Evolutionary conservation across 2,797 vertebrate species (phyloP), one percentile per base, ranked within the genome.

Genomic region (Cuculus canorus): DNA sequence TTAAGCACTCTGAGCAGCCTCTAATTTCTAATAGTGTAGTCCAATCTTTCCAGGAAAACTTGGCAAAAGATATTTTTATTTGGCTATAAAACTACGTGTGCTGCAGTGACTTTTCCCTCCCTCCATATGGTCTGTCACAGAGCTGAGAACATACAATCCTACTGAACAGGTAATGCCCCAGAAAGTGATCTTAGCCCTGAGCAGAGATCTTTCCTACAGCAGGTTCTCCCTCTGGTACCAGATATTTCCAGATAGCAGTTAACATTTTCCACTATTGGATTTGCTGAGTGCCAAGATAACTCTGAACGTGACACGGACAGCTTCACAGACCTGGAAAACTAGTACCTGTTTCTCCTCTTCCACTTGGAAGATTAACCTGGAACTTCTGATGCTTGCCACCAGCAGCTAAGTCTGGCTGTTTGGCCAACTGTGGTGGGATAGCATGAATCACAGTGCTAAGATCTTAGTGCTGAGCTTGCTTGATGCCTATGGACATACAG

Each of bases 321-420:
- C 52, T 90, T 77, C 71, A 66, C 5, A 80, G 88, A 88, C 82
- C 80, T 77, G 56, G 53, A 93, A 92, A 85, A 88, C 25, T n/a
- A 80, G 0, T 5, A 54, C 60, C 41, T 63, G 12, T 54, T 88
- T 76, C 68, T 87, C 69, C 64, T 72, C 60, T 80, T 92, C 52
- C 48, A 33, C 43, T 83, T 77, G 64, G 63, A 87, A 94, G 30
- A 72, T 54, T 37, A 73, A 70, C 83, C 52, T 90, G 73, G 86
- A 90, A 82, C 17, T 93, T 73, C 21, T 14, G 17, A n/a, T 12
- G 48, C 41, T 43, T 82, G 63, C 50, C 56, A 85, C 63, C 41
- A 85, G 79, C 54, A 76, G 59, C 35, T 48, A 47, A 73, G 39
- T 84, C 63, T 56, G 48, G 39, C 70, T 35, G 32, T 33, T 89